A percentile compares a stretch with the other conserved stretches of the same genome.
These are phyloP conservation scores for Agrotis clavis DNA, from an alignment of 2,888 invertebrate species.

Conservation along the genomic window DNA sequence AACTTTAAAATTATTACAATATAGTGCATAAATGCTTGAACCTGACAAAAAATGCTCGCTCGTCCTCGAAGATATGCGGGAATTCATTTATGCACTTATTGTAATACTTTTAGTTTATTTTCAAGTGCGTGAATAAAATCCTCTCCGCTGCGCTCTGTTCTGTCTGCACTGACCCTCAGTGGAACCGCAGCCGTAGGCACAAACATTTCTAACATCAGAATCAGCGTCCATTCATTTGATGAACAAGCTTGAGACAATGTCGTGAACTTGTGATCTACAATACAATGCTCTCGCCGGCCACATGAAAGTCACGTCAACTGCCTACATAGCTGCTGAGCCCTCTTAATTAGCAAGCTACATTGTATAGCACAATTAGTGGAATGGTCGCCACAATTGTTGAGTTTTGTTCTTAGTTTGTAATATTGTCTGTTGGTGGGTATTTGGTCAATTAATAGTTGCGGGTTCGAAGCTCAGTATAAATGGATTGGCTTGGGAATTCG, in stretches of 20 bases:
- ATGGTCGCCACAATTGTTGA: constrained; percentile 47
- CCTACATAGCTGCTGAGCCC: constrained; percentile 34
- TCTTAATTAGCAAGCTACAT: constrained; percentile 76
- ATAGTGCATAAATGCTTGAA: too few species aligned
- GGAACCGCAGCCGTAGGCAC: background rate
- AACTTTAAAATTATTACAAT: too few species aligned
- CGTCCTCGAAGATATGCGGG: too few species aligned
- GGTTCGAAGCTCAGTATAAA: constrained; percentile 10
- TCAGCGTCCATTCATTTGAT: constrained; percentile 28
- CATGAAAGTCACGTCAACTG: constrained; percentile 70
- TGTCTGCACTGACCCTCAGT: too few species aligned
- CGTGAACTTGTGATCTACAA: constrained; percentile 71
- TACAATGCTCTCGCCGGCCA: constrained; percentile 69
- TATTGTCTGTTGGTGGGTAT: constrained; percentile 52
- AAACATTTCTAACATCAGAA: constrained; percentile 6
- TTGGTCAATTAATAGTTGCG: constrained; percentile 53
- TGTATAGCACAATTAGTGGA: constrained; percentile 75
- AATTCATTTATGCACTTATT: too few species aligned
- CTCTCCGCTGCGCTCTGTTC: too few species aligned
- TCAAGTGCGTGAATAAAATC: too few species aligned
- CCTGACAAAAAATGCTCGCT: too few species aligned
- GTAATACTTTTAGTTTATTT: too few species aligned
- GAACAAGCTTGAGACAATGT: constrained; percentile 55
- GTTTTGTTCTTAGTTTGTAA: constrained; percentile 38
- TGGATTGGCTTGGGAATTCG: constrained; percentile 31